Percentiles rank a stretch among this genome's conserved stretches.
These are phyloP conservation scores for Macrocentrus cingulum DNA, from an alignment of 1,140 invertebrate species.

Conservation along the genomic window DNA sequence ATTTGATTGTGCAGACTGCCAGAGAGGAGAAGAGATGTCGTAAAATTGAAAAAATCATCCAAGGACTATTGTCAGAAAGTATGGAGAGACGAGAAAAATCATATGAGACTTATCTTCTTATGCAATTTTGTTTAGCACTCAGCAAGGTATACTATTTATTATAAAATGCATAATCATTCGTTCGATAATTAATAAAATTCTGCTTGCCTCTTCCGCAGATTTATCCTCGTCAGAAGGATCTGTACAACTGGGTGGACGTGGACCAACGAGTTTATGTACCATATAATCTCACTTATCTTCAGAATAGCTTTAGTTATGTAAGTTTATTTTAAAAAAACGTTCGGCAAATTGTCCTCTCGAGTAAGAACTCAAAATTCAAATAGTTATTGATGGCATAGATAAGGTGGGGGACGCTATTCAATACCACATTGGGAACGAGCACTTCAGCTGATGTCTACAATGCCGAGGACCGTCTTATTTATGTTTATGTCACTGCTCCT, in stretches of 20 bases:
- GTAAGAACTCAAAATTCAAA: conserved; percentile 28
- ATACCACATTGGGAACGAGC: conserved; percentile 38
- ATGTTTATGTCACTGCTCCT: conserved; percentile 48
- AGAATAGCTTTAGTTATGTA: conserved; percentile 52
- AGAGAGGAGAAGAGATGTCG: conserved; percentile 48
- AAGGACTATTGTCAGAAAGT: conserved; percentile 51
- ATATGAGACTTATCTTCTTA: conserved; percentile 51
- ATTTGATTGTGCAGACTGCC: conserved; percentile 40
- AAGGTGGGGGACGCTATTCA: conserved; percentile 50
- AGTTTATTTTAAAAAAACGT: conserved; percentile 36
- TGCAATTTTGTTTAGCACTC: conserved; percentile 55
- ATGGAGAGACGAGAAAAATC: conserved; percentile 47
- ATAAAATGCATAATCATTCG: too few relatives aligned
- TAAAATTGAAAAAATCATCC: conserved; percentile 51
- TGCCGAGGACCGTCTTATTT: conserved; percentile 41
- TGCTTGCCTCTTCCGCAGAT: conserved; percentile 45
- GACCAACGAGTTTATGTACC: conserved; percentile 50
- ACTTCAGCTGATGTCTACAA: conserved; percentile 37
- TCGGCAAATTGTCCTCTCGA: background rate
- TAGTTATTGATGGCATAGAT: conserved; percentile 42
- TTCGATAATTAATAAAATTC: too few relatives aligned
- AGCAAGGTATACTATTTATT: conserved; percentile 47
- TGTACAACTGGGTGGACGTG: conserved; percentile 50
- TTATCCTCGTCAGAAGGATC: conserved; percentile 53
- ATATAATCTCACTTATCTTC: conserved; percentile 49